Percentiles rank a stretch among this genome's conserved stretches.
These are phyloP conservation scores for Antheraea mylitta DNA, from an alignment of 1,140 invertebrate genomes.

Conservation along the genomic window DNA sequence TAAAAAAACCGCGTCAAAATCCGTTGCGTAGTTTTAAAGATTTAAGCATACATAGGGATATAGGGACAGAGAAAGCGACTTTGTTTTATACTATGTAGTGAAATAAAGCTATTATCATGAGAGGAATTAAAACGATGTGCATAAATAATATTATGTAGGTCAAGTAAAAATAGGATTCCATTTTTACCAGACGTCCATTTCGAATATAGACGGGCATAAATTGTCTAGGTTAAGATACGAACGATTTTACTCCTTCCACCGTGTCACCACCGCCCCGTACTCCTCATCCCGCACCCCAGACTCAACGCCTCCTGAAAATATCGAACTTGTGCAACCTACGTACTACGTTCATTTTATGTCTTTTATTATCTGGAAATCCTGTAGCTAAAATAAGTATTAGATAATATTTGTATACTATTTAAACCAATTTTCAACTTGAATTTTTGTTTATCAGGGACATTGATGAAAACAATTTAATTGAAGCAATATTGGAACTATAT, in stretches of 20 bases:
- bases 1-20: too few relatives aligned
- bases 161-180: slow-evolving; percentile 21
- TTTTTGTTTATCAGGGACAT: too few relatives aligned
- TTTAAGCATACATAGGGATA: too few relatives aligned
- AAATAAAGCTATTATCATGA: background rate
- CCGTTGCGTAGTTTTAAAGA: too few relatives aligned
- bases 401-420: background rate
- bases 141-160: slow-evolving; percentile 2
- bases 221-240: slow-evolving; percentile 18
- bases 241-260: slow-evolving; percentile 10
- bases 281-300: background rate
- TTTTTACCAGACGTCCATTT: slow-evolving; percentile 4
- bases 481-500: too few relatives aligned
- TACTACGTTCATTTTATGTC: background rate
- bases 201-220: slow-evolving; percentile 17
- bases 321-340: background rate
- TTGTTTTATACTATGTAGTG: too few relatives aligned
- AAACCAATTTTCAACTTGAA: background rate
- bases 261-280: background rate
- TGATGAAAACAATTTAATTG: too few relatives aligned
- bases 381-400: background rate
- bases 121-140: background rate
- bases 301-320: background rate
- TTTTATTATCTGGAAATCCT: background rate
- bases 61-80: too few relatives aligned